Evolutionary conservation across 1,140 invertebrate genomes (phyloP).

Genomic region (Trachymyrmex septentrionalis): DNA sequence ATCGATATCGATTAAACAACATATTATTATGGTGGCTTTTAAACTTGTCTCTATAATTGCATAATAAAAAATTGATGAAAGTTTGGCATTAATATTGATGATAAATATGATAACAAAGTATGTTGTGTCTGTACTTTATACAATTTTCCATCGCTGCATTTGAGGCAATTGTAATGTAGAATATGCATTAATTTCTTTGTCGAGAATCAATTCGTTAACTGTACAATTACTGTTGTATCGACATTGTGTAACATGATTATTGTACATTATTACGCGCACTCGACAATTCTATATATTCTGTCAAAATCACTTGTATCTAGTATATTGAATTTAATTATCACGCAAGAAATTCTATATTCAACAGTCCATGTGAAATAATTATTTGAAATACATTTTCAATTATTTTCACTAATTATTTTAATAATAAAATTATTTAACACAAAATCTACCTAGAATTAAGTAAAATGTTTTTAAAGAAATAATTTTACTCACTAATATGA

Average conservation of each 20-base stretch:
- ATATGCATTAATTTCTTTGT: slow-evolving; percentile 36
- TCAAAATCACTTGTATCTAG: slow-evolving; percentile 30
- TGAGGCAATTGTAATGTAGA: slow-evolving; percentile 9
- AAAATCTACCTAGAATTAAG: background rate
- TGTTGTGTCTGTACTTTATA: background rate
- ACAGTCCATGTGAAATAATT: background rate
- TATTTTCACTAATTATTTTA: slow-evolving; percentile 12
- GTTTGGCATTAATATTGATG: slow-evolving; percentile 1
- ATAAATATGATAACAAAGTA: background rate
- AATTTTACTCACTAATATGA: background rate
- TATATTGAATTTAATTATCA: slow-evolving; percentile 32
- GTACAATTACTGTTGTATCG: slow-evolving; percentile 24
- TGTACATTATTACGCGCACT: slow-evolving; percentile 10
- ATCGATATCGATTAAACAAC: slow-evolving; percentile 38
- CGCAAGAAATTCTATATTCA: slow-evolving; percentile 9
- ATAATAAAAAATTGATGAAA: slow-evolving; percentile 32
- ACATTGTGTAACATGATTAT: slow-evolving; percentile 12
- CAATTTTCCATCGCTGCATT: background rate
- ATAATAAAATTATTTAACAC: slow-evolving; percentile 12
- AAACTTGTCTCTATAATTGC: slow-evolving; percentile 39
- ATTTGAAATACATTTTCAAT: slow-evolving; percentile 19
- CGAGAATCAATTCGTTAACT: slow-evolving; percentile 20
- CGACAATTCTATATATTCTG: slow-evolving; percentile 6
- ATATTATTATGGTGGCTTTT: slow-evolving; percentile 7
- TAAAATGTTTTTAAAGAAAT: background rate